Percentiles rank a stretch among this genome's conserved stretches.
Conservation (phyloP, 2,797 vertebrate species). For the Todus mexicanus region DNA sequence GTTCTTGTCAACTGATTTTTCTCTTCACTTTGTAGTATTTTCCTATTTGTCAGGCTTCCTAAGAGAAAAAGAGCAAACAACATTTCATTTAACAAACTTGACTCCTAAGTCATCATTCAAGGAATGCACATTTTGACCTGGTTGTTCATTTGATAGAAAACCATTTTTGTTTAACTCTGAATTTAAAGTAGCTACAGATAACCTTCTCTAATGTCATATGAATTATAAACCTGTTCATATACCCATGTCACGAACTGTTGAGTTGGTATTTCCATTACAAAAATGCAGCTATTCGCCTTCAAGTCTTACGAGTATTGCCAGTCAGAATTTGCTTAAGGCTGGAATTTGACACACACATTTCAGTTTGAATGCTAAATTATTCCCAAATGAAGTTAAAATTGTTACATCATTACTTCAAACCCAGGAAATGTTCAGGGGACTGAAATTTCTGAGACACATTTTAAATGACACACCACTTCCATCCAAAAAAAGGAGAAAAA, state of each 20-base stretch:
- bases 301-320: neutral
- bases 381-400: neutral
- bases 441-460: neutral
- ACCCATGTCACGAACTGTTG: neutral
- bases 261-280: neutral
- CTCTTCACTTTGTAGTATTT: conserved; percentile 47
- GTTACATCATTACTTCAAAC: neutral
- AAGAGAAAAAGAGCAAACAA: conserved; percentile 58
- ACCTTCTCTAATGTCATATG: neutral
- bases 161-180: neutral
- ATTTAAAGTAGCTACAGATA: neutral
- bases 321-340: neutral
- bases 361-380: neutral
- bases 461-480: neutral
- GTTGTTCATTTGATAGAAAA: neutral
- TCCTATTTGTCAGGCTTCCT: conserved; percentile 60
- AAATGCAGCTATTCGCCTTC: neutral
- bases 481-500: neutral
- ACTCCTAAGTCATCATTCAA: neutral
- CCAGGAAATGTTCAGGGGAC: neutral
- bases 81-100: neutral
- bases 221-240: neutral
- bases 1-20: conserved; percentile 52
- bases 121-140: neutral
- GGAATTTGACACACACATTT: neutral